Evolutionary conservation across 1,140 invertebrate species (phyloP), one percentile per base, ranked within the genome.

Genomic region (Cryptotermes secundus): DNA sequence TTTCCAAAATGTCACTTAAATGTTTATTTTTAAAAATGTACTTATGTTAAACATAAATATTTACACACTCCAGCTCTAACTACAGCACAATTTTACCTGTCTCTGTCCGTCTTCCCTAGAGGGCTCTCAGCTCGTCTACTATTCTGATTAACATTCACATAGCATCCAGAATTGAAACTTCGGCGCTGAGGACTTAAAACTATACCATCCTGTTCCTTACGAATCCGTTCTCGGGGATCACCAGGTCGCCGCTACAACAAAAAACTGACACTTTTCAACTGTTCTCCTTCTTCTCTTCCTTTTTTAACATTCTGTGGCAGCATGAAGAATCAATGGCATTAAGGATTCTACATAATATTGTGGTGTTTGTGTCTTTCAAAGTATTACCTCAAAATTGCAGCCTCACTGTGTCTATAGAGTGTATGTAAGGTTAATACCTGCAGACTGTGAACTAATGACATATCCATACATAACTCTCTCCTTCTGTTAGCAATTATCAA

Each of bases 81-180:
- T 34, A 9, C 4, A 36, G 36, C 19, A 80, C 34, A 36, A 80
- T 16, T 82, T 19, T 80, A 84, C 84, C 84, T 84, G 34, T 84
- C 81, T 80, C 85, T 85, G 24, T 86, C 85, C 38, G 79, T 86
- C 87, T 92, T 89, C 34, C 90, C 88, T 82, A 92, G 90, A 35
- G 92, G 92, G 83, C 89, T 93, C 83, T 90, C 92, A 79, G 90
- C 90, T 86, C 90, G 90, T 87, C 89, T 90, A 84, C 87, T 88
- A 85, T 90, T 87, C 49, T 90, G 88, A 34, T 88, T 92, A 84
- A 89, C 89, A 53, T 87, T 92, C 38, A 94, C 94, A 85, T 92
- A 94, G 90, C 96, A 97, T 81, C 96, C 96, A 24, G 95, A 95
- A 86, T 95, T 95, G 91, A 97, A 97, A 88, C 94, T 95, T 72